phyloP scores from a whole-genome alignment of 2,113 vertebrate species.

The Dipodomys merriami region DNA sequence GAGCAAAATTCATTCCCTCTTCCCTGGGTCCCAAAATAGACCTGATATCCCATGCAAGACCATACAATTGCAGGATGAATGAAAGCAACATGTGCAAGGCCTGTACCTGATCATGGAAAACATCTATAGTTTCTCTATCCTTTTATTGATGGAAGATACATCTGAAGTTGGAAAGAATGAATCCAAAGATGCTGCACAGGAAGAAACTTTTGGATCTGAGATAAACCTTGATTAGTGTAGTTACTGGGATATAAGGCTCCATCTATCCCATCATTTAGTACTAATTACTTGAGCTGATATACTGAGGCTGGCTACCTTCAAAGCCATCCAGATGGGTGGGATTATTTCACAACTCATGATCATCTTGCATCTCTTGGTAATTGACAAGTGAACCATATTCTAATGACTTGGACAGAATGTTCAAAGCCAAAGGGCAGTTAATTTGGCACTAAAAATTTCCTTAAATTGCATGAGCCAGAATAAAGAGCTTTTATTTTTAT shows the following conservation, averaged over 20 bases:
- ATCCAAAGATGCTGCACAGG: background rate
- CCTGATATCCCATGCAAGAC: background rate
- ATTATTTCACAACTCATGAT: background rate
- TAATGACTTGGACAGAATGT: background rate
- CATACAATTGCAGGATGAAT: background rate
- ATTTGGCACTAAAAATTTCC: background rate
- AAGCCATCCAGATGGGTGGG: background rate
- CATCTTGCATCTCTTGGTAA: background rate
- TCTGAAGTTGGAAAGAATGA: background rate
- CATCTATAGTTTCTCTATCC: background rate
- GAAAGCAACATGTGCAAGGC: background rate
- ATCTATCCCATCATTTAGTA: background rate
- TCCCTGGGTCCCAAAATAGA: background rate
- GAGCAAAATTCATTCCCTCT: background rate
- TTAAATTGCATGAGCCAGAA: constrained; percentile 29
- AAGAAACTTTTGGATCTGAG: background rate
- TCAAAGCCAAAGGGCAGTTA: background rate
- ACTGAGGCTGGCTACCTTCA: background rate
- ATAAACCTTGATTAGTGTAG: background rate
- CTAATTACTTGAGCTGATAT: background rate
- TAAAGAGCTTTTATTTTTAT: background rate
- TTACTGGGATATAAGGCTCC: background rate
- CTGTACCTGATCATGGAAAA: background rate
- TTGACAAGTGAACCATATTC: background rate
- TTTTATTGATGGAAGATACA: background rate